These are phyloP conservation scores for Rhea pennata DNA, from an alignment of 2,113 vertebrate genomes.

Conservation along the genomic window DNA sequence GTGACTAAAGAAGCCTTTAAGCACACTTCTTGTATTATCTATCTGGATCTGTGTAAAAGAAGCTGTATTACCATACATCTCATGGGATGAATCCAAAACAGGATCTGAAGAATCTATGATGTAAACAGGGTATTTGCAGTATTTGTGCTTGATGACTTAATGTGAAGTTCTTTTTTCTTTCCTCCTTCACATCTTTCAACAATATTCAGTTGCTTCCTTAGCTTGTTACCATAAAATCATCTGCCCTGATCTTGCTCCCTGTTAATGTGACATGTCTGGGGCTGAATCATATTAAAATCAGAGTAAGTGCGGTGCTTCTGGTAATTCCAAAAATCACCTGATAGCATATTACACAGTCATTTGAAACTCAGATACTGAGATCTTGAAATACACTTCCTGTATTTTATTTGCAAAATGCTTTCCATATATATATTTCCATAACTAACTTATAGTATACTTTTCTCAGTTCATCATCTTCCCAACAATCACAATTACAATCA, in stretches of 20 bases:
- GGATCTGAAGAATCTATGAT: not conserved
- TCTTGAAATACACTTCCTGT: not conserved
- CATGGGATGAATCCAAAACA: not conserved
- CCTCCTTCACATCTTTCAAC: not conserved
- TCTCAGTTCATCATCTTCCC: not conserved
- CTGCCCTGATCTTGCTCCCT: not conserved
- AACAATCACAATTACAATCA: not conserved
- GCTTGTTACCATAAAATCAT: not conserved
- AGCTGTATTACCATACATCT: not conserved
- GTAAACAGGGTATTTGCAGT: not conserved
- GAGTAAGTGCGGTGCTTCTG: not conserved
- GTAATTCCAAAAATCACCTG: conserved; percentile 4
- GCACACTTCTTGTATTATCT: not conserved
- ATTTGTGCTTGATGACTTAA: not conserved
- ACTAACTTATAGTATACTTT: not conserved
- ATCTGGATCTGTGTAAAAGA: not conserved
- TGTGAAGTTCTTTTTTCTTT: not conserved
- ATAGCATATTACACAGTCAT: not conserved
- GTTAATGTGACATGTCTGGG: not conserved
- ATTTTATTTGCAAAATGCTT: not conserved
- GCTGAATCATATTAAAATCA: not conserved
- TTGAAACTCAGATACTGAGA: not conserved
- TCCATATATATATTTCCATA: not conserved
- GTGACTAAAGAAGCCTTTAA: not conserved
- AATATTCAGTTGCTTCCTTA: not conserved